These are phyloP conservation scores for Cheilosia vulpina DNA, from an alignment of 2,888 invertebrate species.

Conservation along the genomic window DNA sequence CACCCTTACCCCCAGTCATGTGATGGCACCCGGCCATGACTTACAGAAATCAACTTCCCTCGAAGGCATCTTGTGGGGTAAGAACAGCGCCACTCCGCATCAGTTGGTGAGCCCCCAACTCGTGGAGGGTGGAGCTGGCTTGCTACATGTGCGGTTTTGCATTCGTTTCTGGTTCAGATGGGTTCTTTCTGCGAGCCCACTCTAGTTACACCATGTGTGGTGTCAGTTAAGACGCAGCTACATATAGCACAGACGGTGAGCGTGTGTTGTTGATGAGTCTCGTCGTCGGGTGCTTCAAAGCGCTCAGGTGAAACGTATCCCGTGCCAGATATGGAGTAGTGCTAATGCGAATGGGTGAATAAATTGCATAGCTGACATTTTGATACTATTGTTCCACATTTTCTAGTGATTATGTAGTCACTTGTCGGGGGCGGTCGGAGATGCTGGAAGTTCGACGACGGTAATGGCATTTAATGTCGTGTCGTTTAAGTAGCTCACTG, in stretches of 20 bases:
- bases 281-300: conserved; percentile 2
- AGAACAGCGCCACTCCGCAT: background rate
- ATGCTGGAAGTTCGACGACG: background rate
- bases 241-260: background rate
- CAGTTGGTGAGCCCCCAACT: no score
- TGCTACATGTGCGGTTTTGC: background rate
- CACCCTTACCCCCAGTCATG: no score
- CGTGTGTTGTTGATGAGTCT: conserved; percentile 32
- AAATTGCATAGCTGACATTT: conserved; percentile 27
- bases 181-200: background rate
- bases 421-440: background rate
- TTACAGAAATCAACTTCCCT: background rate
- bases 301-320: conserved; percentile 29
- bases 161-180: conserved; percentile 7
- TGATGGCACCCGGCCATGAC: no score
- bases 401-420: conserved; percentile 23
- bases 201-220: background rate
- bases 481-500: conserved; percentile 20
- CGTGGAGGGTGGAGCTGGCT: background rate
- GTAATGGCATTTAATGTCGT: conserved; percentile 40
- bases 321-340: background rate
- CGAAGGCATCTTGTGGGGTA: background rate
- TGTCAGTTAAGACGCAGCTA: background rate
- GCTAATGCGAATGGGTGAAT: conserved; percentile 13
- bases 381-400: conserved; percentile 28